A percentile compares a stretch with the other conserved stretches of the same genome.
These are phyloP conservation scores for Microplitis manilae DNA, from an alignment of 2,888 invertebrate genomes.

Conservation along the genomic window DNA sequence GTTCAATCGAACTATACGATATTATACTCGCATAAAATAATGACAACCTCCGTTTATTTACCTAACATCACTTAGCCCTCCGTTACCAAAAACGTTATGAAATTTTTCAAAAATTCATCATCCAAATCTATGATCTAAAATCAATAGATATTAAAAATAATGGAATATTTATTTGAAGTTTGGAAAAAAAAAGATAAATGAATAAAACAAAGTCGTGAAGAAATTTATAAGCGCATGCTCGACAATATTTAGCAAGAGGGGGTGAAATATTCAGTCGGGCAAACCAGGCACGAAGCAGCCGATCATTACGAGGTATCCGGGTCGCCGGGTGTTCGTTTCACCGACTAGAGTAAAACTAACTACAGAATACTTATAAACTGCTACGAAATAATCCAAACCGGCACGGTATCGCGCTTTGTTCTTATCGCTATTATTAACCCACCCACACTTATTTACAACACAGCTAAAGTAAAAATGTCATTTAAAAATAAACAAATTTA, in stretches of 20 bases:
- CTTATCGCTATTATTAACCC: neutral
- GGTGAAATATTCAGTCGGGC: conserved; percentile 60
- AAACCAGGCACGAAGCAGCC: conserved; percentile 58
- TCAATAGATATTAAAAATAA: too few relatives aligned
- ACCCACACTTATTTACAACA: neutral
- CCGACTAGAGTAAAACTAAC: neutral
- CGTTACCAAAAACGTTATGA: too few relatives aligned
- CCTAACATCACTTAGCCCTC: too few relatives aligned
- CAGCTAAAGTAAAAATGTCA: neutral
- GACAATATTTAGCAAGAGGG: conserved; percentile 44
- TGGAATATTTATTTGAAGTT: too few relatives aligned
- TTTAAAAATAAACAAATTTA: too few relatives aligned
- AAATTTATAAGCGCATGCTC: conserved; percentile 57
- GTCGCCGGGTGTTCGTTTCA: conserved; percentile 50
- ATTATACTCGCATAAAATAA: neutral
- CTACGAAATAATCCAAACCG: neutral
- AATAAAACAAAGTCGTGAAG: neutral
- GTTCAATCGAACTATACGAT: neutral
- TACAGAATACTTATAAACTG: neutral
- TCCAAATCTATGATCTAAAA: too few relatives aligned
- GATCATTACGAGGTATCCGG: conserved; percentile 65
- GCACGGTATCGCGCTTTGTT: conserved; percentile 3
- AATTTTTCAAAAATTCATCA: too few relatives aligned
- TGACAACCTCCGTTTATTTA: too few relatives aligned
- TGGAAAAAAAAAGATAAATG: too few relatives aligned